Evolutionary conservation across 53 echinoderm and acorn worm species (phyloP).

Genomic region (Patiria pectinifera): DNA sequence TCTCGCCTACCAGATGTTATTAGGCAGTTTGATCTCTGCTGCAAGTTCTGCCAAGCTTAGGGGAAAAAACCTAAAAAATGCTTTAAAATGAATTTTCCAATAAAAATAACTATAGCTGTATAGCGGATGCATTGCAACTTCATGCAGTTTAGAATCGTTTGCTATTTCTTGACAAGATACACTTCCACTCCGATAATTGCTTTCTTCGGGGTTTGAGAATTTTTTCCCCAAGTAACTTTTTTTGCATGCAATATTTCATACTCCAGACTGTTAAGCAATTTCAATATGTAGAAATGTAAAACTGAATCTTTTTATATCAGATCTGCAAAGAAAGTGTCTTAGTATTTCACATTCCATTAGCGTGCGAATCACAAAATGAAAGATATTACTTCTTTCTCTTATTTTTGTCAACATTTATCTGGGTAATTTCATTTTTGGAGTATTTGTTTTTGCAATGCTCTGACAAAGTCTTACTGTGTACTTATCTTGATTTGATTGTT

Average conservation of each 20-base stretch:
- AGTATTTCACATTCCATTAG: not conserved
- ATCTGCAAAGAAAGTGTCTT: too few species aligned
- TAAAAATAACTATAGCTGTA: not conserved
- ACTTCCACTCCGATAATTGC: not conserved
- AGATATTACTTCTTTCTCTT: not conserved
- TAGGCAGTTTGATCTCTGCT: not conserved
- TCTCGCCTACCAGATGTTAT: not conserved
- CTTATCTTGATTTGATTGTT: conserved; percentile 28
- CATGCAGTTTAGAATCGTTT: not conserved
- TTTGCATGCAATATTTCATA: conserved; percentile 63
- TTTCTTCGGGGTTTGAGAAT: not conserved
- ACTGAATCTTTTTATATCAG: not conserved
- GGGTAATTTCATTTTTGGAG: not conserved
- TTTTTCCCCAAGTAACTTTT: not conserved
- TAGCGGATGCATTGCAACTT: not conserved
- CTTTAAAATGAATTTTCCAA: not conserved
- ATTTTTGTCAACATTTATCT: not conserved
- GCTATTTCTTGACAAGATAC: not conserved
- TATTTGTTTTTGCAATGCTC: not conserved
- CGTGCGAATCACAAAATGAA: not conserved
- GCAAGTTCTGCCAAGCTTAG: not conserved
- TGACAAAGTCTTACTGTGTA: conserved; percentile 6
- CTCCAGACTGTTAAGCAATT: conserved; percentile 40
- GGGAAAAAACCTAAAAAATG: not conserved
- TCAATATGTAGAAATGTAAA: not conserved